phyloP scores from a whole-genome alignment of 2,888 invertebrate species.

The Oscheius sp. region DNA sequence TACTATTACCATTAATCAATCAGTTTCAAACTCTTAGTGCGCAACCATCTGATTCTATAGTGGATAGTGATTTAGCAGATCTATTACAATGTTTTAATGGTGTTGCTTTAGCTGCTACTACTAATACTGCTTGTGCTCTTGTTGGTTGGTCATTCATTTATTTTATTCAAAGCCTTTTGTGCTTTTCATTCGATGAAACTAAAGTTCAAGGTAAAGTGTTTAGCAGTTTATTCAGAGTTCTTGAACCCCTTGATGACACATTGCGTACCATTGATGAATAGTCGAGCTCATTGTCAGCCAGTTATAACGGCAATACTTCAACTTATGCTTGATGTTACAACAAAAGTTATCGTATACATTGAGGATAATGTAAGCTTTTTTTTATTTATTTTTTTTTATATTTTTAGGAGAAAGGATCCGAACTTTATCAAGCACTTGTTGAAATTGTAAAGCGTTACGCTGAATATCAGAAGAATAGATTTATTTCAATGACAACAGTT shows the following conservation, averaged over 20 bases:
- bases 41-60: conserved; percentile 38
- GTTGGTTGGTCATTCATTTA: conserved; percentile 76
- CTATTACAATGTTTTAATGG: conserved; percentile 80
- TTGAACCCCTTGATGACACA: conserved; percentile 57
- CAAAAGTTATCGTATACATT: conserved; percentile 58
- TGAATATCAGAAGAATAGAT: conserved; percentile 47
- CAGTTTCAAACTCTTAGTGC: conserved; percentile 39
- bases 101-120: conserved; percentile 80
- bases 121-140: conserved; percentile 75
- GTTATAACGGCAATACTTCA: conserved; percentile 63
- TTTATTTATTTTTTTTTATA: background rate
- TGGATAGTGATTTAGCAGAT: conserved; percentile 79
- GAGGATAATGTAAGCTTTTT: conserved; percentile 44
- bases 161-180: background rate
- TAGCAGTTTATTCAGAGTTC: conserved; percentile 53
- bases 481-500: conserved; percentile 40
- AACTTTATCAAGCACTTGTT: conserved; percentile 46
- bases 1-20: conserved; percentile 59
- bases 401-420: conserved; percentile 46
- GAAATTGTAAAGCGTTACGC: conserved; percentile 52
- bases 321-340: conserved; percentile 60
- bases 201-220: background rate
- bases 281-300: conserved; percentile 50
- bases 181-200: background rate
- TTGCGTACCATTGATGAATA: conserved; percentile 51